Conservation (phyloP, 2,113 vertebrate genomes). For the Dolichotis patagonum region DNA sequence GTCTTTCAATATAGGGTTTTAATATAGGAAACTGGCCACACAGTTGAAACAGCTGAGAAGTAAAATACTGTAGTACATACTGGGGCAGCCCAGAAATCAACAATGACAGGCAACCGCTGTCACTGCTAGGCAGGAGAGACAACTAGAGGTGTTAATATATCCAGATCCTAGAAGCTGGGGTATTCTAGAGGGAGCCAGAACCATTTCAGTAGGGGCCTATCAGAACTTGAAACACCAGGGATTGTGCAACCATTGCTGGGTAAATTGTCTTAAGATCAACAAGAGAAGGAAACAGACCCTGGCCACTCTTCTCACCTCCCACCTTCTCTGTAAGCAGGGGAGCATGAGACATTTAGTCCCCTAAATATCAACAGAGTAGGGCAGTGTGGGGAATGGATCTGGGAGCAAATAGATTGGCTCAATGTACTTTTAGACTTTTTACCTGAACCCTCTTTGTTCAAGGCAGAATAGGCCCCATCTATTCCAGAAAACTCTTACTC, state of each 20-base stretch:
- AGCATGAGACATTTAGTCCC: neutral
- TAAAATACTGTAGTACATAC: neutral
- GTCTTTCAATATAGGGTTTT: neutral
- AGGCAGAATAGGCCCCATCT: too few species aligned
- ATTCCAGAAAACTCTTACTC: neutral
- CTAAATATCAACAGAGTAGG: neutral
- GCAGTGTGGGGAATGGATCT: neutral
- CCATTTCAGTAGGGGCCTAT: neutral
- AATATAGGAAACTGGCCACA: neutral
- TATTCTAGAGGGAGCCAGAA: neutral
- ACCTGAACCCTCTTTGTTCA: neutral
- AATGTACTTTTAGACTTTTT: neutral
- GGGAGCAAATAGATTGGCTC: neutral
- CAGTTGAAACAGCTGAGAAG: neutral
- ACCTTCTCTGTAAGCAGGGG: neutral
- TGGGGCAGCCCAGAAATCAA: neutral
- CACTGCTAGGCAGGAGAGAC: neutral
- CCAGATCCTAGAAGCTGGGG: neutral
- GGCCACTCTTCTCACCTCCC: neutral
- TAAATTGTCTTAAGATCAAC: neutral
- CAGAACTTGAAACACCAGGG: neutral
- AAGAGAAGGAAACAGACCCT: neutral
- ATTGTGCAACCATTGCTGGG: neutral
- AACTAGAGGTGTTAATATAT: neutral
- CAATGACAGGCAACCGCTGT: neutral